Percentiles rank a stretch among this genome's conserved stretches.
These are phyloP conservation scores for Maniola hyperantus DNA, from an alignment of 2,888 invertebrate species.

Conservation along the genomic window DNA sequence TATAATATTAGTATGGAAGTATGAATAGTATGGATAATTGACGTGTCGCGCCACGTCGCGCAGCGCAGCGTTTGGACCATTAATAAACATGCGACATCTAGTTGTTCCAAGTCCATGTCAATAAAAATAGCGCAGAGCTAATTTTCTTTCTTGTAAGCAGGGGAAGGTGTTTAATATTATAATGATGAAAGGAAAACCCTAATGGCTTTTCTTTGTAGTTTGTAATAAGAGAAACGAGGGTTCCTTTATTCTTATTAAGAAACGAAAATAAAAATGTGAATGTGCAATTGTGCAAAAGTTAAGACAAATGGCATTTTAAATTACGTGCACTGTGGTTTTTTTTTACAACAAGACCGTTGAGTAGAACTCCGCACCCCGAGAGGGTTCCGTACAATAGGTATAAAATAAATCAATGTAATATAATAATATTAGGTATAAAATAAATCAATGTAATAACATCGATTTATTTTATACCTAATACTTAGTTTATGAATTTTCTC, in stretches of 20 bases:
- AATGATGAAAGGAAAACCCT: slow-evolving; percentile 28
- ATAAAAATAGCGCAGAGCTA: background rate
- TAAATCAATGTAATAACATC: too few species aligned
- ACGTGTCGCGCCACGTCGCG: too few species aligned
- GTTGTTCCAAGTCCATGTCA: too few species aligned
- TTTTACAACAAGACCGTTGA: background rate
- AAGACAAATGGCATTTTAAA: slow-evolving; percentile 13
- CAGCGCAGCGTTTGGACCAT: too few species aligned
- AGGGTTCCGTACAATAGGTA: too few species aligned
- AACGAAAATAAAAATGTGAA: slow-evolving; percentile 21
- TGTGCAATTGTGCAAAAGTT: slow-evolving; percentile 14
- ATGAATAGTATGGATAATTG: too few species aligned
- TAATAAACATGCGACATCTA: background rate
- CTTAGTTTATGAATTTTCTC: too few species aligned
- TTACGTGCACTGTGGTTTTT: background rate
- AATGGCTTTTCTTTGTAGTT: slow-evolving; percentile 33
- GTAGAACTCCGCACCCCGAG: too few species aligned
- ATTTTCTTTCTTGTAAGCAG: slow-evolving; percentile 19
- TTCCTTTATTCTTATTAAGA: slow-evolving; percentile 15
- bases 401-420: too few species aligned
- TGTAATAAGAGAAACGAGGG: slow-evolving; percentile 23
- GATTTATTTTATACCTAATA: too few species aligned
- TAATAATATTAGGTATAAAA: too few species aligned
- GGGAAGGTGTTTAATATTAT: slow-evolving; percentile 27
- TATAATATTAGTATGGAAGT: too few species aligned